These are phyloP conservation scores for Prionace glauca DNA, from an alignment of 2,797 vertebrate species.

Conservation along the genomic window DNA sequence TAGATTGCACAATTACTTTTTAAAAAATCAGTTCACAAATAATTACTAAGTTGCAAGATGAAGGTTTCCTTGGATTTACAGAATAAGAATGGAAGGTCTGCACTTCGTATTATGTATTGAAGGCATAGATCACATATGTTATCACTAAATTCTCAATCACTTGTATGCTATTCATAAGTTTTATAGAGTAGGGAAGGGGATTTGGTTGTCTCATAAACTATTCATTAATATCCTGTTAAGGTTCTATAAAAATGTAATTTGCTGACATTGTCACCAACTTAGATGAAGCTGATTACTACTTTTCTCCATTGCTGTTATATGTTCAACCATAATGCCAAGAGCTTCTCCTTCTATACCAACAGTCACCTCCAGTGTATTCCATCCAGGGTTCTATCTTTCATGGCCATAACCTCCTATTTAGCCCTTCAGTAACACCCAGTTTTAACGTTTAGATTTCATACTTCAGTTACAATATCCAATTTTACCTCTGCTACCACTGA, in stretches of 20 bases:
- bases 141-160: no score
- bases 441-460: background rate
- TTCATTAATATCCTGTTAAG: no score
- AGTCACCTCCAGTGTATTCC: background rate
- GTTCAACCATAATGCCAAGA: background rate
- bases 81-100: background rate
- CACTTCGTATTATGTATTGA: background rate
- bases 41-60: background rate
- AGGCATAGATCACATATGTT: background rate
- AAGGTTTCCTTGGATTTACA: background rate
- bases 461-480: no score
- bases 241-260: background rate
- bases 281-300: background rate
- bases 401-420: no score
- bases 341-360: background rate
- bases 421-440: no score
- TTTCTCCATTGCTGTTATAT: background rate
- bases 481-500: background rate
- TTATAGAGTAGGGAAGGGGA: no score
- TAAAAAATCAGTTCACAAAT: no score
- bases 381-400: background rate
- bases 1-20: no score
- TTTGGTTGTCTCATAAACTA: no score
- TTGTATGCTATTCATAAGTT: no score
- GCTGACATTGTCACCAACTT: background rate